These are phyloP conservation scores for Hoplostethus atlanticus DNA, from an alignment of 2,797 vertebrate genomes.

Conservation along the genomic window DNA sequence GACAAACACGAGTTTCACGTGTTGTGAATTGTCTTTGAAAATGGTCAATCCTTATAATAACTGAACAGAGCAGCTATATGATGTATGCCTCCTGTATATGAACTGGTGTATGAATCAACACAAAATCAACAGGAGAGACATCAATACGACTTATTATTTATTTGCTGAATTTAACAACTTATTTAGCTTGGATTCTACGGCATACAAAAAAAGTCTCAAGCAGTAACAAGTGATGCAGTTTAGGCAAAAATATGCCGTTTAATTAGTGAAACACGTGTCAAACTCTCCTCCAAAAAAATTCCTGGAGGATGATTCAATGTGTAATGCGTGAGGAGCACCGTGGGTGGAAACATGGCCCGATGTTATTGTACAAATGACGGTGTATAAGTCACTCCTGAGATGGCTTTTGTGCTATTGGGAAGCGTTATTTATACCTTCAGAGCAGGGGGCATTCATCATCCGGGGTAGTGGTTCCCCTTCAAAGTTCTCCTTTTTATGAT, in stretches of 20 bases:
- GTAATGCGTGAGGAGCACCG: background rate
- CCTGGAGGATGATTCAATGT: slow-evolving; percentile 29
- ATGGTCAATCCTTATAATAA: slow-evolving; percentile 59
- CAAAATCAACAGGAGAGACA: slow-evolving; percentile 12
- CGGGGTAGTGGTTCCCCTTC: slow-evolving; percentile 82
- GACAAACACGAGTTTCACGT: slow-evolving; percentile 73
- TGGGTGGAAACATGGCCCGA: slow-evolving; percentile 60
- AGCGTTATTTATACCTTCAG: slow-evolving; percentile 83
- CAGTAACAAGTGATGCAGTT: background rate
- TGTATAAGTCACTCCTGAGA: slow-evolving; percentile 79
- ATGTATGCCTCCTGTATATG: slow-evolving; percentile 21
- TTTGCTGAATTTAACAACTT: slow-evolving; percentile 4
- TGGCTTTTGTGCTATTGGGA: slow-evolving; percentile 77
- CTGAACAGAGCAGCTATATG: slow-evolving; percentile 33
- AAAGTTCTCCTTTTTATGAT: slow-evolving; percentile 86
- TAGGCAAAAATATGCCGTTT: slow-evolving; percentile 19
- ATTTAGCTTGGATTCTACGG: slow-evolving; percentile 14
- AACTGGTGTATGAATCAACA: slow-evolving; percentile 27
- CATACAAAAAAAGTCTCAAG: background rate
- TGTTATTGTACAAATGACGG: slow-evolving; percentile 80
- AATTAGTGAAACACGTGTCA: slow-evolving; percentile 24
- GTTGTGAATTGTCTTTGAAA: slow-evolving; percentile 66
- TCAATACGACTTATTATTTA: slow-evolving; percentile 6
- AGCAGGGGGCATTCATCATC: slow-evolving; percentile 82
- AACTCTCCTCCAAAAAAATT: slow-evolving; percentile 34